These are phyloP conservation scores for Scolanthus callimorphus DNA, from an alignment of 92 coral and sea anemone genomes.

Conservation along the genomic window DNA sequence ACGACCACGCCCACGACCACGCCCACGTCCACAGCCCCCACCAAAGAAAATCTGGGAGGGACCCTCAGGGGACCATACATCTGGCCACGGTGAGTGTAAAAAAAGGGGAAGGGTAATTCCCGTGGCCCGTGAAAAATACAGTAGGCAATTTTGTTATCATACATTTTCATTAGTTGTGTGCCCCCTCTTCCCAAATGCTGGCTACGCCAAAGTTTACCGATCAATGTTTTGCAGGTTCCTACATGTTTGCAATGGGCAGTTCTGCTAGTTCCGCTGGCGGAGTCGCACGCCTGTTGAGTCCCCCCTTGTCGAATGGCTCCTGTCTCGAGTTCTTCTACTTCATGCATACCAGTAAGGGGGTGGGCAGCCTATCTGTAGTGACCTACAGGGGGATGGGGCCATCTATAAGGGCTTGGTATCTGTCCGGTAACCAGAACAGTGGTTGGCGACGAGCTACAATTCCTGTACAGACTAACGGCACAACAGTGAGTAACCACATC, in stretches of 20 bases:
- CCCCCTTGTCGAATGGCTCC: background rate
- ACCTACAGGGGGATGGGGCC: background rate
- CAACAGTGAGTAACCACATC: background rate
- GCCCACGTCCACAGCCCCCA: too few species aligned
- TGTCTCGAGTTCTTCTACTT: slow-evolving; percentile 8
- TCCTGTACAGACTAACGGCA: slow-evolving; percentile 4
- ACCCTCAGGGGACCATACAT: too few species aligned
- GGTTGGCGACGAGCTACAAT: slow-evolving; percentile 13
- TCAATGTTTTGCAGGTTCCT: too few species aligned
- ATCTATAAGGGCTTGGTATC: slow-evolving; percentile 3
- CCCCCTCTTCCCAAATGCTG: too few species aligned
- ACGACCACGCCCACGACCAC: too few species aligned
- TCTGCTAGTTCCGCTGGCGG: background rate
- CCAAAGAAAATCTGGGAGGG: too few species aligned
- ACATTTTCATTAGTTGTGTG: too few species aligned
- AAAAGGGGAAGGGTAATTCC: too few species aligned
- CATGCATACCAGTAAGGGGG: background rate
- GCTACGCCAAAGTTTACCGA: too few species aligned
- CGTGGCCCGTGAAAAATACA: too few species aligned
- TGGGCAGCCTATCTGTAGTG: slow-evolving; percentile 1
- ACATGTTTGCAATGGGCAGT: background rate
- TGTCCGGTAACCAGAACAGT: slow-evolving; percentile 12
- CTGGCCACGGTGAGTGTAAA: too few species aligned
- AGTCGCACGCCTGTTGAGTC: background rate
- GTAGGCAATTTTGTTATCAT: too few species aligned